A percentile compares a stretch with the other conserved stretches of the same genome.
Conservation (phyloP, 2,888 invertebrate genomes). For the Gnatocerus cornutus region DNA sequence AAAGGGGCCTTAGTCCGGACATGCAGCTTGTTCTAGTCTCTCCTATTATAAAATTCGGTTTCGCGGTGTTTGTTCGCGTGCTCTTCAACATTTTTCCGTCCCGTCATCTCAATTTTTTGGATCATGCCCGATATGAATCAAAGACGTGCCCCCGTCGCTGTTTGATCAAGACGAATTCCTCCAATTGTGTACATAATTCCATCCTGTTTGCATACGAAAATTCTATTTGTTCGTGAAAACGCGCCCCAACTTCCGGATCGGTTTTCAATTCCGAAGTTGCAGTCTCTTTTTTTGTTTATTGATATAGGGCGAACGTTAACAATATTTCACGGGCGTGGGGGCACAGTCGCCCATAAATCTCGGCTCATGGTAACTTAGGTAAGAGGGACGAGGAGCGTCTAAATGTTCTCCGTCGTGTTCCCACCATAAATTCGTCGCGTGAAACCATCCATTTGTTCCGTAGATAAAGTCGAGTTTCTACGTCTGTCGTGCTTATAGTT, state of each 20-base stretch:
- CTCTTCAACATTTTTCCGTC: no score
- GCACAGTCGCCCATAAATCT: constrained; percentile 37
- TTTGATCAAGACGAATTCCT: constrained; percentile 41
- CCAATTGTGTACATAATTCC: constrained; percentile 49
- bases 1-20: no score
- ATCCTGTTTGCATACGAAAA: constrained; percentile 47
- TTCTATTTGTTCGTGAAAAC: constrained; percentile 44
- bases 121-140: constrained; percentile 15
- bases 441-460: constrained; percentile 57
- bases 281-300: constrained; percentile 39
- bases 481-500: constrained; percentile 47
- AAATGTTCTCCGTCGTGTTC: constrained; percentile 49
- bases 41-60: no score
- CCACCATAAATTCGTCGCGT: constrained; percentile 60
- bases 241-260: constrained; percentile 35
- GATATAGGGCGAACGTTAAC: constrained; percentile 30
- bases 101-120: neutral
- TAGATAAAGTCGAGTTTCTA: constrained; percentile 53
- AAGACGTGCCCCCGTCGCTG: constrained; percentile 31
- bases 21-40: no score
- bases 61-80: no score
- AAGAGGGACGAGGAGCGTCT: constrained; percentile 18
- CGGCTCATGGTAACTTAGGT: neutral
- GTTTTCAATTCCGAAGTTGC: constrained; percentile 24
- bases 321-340: constrained; percentile 31